Conservation (phyloP, 2,888 invertebrate genomes). For the Acrobasis suavella region DNA sequence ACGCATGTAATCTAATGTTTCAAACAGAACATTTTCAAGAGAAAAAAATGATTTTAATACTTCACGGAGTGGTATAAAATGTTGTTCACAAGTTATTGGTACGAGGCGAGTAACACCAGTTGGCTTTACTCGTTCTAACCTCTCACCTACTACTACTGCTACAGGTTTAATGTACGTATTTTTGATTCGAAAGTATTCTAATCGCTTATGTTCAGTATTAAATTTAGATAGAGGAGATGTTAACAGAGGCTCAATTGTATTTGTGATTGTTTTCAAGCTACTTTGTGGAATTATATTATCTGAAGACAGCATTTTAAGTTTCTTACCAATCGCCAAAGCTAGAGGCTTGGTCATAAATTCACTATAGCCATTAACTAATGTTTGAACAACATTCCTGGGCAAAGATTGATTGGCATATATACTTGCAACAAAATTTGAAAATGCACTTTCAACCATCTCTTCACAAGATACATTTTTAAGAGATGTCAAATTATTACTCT, state of each 20-base stretch:
- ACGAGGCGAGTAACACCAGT: background rate
- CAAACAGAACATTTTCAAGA: background rate
- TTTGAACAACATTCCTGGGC: too few relatives aligned
- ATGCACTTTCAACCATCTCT: too few relatives aligned
- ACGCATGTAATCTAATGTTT: background rate
- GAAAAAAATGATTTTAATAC: background rate
- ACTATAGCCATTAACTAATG: too few relatives aligned
- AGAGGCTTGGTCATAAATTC: too few relatives aligned
- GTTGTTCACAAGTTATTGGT: background rate
- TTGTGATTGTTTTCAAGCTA: background rate
- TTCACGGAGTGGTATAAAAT: background rate
- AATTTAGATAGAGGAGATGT: background rate
- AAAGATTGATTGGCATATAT: too few relatives aligned
- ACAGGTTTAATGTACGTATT: constrained; percentile 20
- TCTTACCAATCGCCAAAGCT: background rate
- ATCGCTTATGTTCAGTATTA: constrained; percentile 22
- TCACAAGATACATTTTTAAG: too few relatives aligned
- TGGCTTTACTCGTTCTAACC: background rate
- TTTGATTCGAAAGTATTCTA: constrained; percentile 18
- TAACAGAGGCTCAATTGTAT: constrained; percentile 2
- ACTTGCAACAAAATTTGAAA: too few relatives aligned
- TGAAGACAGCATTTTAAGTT: background rate
- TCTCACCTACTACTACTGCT: constrained; percentile 22
- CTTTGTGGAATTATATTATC: background rate
- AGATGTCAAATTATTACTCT: too few relatives aligned